Evolutionary conservation across 2,888 invertebrate genomes (phyloP).

Genomic region (Proisotoma minuta): DNA sequence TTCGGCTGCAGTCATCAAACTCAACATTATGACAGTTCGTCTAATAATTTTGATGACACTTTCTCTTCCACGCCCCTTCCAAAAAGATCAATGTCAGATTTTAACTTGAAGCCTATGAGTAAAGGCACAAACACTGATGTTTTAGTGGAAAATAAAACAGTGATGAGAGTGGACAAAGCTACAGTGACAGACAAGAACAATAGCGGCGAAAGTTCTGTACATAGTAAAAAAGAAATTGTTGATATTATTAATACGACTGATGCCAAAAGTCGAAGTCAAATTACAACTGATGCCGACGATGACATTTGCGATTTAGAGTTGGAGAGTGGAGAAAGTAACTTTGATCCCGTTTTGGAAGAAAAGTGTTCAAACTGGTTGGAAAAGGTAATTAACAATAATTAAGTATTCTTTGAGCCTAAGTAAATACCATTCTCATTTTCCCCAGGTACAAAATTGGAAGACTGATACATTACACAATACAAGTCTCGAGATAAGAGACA

Average conservation of each 20-base stretch:
- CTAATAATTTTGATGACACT: not conserved
- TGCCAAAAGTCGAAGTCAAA: too few relatives aligned
- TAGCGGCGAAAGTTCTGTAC: not conserved
- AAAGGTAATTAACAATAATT: slow-evolving; percentile 29
- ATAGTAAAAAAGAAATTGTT: not conserved
- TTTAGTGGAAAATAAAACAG: not conserved
- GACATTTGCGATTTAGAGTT: not conserved
- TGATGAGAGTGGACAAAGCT: slow-evolving; percentile 28
- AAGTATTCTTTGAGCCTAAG: not conserved
- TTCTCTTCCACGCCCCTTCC: not conserved
- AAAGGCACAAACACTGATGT: not conserved
- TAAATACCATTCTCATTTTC: not conserved
- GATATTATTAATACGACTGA: not conserved
- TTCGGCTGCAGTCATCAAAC: too few relatives aligned
- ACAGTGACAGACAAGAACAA: slow-evolving; percentile 22
- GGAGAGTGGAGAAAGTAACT: not conserved
- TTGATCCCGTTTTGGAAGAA: slow-evolving; percentile 30
- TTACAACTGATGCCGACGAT: not conserved
- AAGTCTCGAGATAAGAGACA: slow-evolving; percentile 7
- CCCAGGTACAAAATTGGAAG: slow-evolving; percentile 43
- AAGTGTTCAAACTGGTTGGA: slow-evolving; percentile 45
- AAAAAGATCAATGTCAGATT: not conserved
- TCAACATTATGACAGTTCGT: too few relatives aligned
- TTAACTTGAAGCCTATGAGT: not conserved
- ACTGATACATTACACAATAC: slow-evolving; percentile 38